Conservation (phyloP, 2,113 vertebrate genomes). For the Bothrops jararaca region DNA sequence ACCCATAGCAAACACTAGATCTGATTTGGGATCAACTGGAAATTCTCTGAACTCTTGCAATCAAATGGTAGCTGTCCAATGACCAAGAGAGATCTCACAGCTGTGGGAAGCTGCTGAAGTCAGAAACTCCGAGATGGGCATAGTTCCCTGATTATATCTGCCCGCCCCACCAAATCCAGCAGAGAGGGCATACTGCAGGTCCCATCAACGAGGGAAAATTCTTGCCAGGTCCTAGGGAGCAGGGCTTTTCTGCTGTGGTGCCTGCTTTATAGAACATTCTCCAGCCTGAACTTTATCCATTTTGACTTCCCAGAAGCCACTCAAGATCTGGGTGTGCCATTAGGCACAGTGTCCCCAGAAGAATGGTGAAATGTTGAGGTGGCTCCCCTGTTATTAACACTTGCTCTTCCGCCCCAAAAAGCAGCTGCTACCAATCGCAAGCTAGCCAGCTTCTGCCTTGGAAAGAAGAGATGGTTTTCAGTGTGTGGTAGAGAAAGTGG, state of each 20-base stretch:
- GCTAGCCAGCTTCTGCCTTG: neutral
- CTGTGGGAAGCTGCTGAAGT: neutral
- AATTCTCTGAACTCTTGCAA: neutral
- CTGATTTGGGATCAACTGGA: neutral
- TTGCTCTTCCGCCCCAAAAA: neutral
- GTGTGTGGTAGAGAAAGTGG: neutral
- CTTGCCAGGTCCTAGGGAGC: neutral
- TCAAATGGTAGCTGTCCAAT: neutral
- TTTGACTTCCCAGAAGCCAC: neutral
- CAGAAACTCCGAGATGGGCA: neutral
- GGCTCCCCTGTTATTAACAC: neutral
- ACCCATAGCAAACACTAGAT: neutral
- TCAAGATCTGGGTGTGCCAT: neutral
- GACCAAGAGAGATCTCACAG: neutral
- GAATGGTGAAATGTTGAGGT: neutral
- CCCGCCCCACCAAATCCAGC: neutral
- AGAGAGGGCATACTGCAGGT: neutral
- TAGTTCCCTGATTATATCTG: neutral
- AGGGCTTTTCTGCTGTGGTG: neutral
- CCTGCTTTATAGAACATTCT: neutral
- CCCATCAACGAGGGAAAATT: neutral
- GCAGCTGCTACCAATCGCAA: neutral
- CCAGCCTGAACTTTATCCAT: neutral
- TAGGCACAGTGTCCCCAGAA: neutral
- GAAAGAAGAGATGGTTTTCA: neutral